A percentile compares a stretch with the other conserved stretches of the same genome.
Evolutionary conservation across 2,888 invertebrate genomes (phyloP).

Genomic region (Alloplasta piceator): DNA sequence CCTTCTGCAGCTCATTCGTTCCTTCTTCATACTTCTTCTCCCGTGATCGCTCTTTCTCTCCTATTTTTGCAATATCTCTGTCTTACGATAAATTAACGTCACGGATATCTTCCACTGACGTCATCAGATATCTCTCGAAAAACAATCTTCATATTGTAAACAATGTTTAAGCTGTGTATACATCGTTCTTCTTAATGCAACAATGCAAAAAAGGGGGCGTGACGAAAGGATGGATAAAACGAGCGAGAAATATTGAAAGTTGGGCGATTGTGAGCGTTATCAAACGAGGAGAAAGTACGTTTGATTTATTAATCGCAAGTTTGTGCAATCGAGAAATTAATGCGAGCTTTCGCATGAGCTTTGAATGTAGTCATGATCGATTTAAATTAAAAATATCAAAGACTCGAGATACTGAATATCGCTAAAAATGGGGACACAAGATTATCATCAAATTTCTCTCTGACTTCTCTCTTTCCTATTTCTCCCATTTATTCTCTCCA

Average conservation of each 20-base stretch:
- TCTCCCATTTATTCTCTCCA: too few species aligned
- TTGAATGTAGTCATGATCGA: too few species aligned
- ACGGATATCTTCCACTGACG: constrained; percentile 51
- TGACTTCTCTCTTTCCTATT: too few species aligned
- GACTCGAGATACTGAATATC: too few species aligned
- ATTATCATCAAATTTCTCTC: too few species aligned
- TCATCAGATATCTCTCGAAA: constrained; percentile 34
- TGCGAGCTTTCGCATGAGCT: too few species aligned
- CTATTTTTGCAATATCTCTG: constrained; percentile 8
- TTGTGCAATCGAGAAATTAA: too few species aligned
- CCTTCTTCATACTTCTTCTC: background rate
- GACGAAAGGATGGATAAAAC: constrained; percentile 28
- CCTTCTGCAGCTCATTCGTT: background rate
- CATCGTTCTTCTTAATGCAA: constrained; percentile 3
- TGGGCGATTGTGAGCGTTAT: constrained; percentile 10
- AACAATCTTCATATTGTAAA: background rate
- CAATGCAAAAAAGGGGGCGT: constrained; percentile 21
- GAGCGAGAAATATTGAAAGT: background rate
- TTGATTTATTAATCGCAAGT: too few species aligned
- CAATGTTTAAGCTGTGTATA: background rate
- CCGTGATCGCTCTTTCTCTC: background rate
- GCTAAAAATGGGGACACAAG: too few species aligned
- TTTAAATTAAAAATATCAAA: too few species aligned
- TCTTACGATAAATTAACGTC: constrained; percentile 42
- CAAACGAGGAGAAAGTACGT: background rate